A percentile compares a stretch with the other conserved stretches of the same genome.
These are phyloP conservation scores for Chloroceryle aenea DNA, from an alignment of 2,113 vertebrate genomes.

Conservation along the genomic window DNA sequence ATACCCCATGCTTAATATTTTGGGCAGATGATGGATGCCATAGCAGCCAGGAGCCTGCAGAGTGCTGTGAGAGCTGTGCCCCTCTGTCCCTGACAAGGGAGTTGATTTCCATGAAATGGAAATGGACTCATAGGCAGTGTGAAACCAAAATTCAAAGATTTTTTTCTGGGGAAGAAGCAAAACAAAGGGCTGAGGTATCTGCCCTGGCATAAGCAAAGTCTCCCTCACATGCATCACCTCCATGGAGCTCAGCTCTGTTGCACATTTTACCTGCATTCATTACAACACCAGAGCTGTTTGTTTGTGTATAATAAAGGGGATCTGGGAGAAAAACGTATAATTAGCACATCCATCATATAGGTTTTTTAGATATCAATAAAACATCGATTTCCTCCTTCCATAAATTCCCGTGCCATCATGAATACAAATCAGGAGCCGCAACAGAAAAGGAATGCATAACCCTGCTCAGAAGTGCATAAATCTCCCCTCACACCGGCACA, in stretches of 20 bases:
- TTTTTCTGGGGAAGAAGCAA: neutral
- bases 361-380: slow-evolving; percentile 49
- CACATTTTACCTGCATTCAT: neutral
- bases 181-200: neutral
- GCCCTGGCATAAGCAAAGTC: neutral
- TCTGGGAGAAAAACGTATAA: neutral
- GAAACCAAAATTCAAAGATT: neutral
- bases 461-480: slow-evolving; percentile 22
- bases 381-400: neutral
- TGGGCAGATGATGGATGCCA: neutral
- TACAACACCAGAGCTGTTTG: neutral
- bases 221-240: neutral
- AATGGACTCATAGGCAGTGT: neutral
- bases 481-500: neutral
- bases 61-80: rapidly evolving
- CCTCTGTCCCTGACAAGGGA: neutral
- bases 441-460: neutral
- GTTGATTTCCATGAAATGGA: neutral
- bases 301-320: neutral
- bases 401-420: neutral
- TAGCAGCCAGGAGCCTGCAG: neutral
- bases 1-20: neutral
- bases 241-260: rapidly evolving
- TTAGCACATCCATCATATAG: slow-evolving; percentile 27
- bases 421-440: neutral